Evolutionary conservation across 2,113 vertebrate species (phyloP), one percentile per base, ranked within the genome.

Genomic region (Rhinoderma darwinii): DNA sequence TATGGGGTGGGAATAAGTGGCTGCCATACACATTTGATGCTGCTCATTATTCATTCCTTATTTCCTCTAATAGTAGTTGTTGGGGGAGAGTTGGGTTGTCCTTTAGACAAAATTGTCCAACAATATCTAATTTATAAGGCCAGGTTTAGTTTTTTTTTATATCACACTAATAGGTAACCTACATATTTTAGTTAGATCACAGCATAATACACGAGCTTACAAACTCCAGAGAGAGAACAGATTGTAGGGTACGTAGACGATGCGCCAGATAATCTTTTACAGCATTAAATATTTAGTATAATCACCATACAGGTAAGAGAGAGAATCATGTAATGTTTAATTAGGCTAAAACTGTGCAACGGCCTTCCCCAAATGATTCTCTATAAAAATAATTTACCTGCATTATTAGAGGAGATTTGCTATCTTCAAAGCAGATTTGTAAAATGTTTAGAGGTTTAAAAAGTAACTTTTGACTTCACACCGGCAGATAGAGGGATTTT

Each of bases 281-380:
- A 88, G 89, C 93, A 93, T 95, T 94, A 94, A 94, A 94, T 93
- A 94, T 95, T 95, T 93, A 96, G 91, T 91, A 90, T 91, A 91
- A 93, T 92, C 88, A 88, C 89, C 89, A 89, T 91, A 74, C 92
- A 93, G 94, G 92, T 95, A 93, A 93, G 91, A 92, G 89, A 90
- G 91, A 92, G 91, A 92, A 89, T 91, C 91, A 89, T 89, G 92
- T 90, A 92, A 92, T 93, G 92, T 94, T 94, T 94, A 94, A 94
- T 93, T 94, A 92, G 91, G 91, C 90, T 94, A 95, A 68, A 80
- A 72, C 63, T 74, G 44, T 51, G 35, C 59, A 68, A 25, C 27
- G 12, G 30, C 35, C 77, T 54, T 50, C 66, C 76, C 37, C 63
- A 80, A 72, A 81, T 39, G 63, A 73, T 73, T 61, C 22, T 30